phyloP scores from a whole-genome alignment of 2,888 invertebrate genomes.

The Cheilosia vulpina region DNA sequence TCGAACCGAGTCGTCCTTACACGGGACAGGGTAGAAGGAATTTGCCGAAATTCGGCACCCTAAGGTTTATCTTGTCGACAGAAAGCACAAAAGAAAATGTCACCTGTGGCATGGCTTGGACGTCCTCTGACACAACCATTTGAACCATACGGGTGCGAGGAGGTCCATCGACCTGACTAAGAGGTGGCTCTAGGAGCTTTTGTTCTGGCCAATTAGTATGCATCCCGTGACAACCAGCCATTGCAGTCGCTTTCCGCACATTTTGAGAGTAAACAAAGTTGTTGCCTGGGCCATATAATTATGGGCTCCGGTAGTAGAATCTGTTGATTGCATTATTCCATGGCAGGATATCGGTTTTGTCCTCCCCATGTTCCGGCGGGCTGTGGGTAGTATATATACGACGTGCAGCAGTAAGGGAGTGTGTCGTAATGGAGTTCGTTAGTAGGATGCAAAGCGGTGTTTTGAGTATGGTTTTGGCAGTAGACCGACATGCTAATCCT shows the following conservation, averaged over 20 bases:
- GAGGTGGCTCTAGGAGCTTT: constrained; percentile 73
- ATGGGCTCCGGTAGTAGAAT: constrained; percentile 53
- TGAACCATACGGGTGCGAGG: neutral
- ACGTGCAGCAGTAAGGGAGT: constrained; percentile 19
- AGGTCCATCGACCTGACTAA: constrained; percentile 35
- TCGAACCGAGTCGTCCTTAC: neutral
- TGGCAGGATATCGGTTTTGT: constrained; percentile 63
- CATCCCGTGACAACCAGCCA: constrained; percentile 76
- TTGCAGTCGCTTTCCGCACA: constrained; percentile 71
- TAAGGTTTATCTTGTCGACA: neutral
- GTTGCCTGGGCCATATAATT: constrained; percentile 67
- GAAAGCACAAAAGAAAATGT: constrained; percentile 44
- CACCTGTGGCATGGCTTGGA: constrained; percentile 61
- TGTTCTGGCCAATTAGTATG: constrained; percentile 76
- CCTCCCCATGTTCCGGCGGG: neutral
- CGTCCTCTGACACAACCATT: constrained; percentile 1
- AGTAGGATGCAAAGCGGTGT: constrained; percentile 13
- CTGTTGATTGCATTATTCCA: constrained; percentile 67
- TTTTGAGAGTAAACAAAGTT: constrained; percentile 74
- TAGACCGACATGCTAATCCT: constrained; percentile 54
- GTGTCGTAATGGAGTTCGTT: constrained; percentile 33
- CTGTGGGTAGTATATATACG: neutral
- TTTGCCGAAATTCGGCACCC: constrained; percentile 26
- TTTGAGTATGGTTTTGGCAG: constrained; percentile 17
- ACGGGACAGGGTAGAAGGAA: neutral